These are phyloP conservation scores for Rafetus swinhoei DNA, from an alignment of 2,113 vertebrate genomes.

Conservation along the genomic window DNA sequence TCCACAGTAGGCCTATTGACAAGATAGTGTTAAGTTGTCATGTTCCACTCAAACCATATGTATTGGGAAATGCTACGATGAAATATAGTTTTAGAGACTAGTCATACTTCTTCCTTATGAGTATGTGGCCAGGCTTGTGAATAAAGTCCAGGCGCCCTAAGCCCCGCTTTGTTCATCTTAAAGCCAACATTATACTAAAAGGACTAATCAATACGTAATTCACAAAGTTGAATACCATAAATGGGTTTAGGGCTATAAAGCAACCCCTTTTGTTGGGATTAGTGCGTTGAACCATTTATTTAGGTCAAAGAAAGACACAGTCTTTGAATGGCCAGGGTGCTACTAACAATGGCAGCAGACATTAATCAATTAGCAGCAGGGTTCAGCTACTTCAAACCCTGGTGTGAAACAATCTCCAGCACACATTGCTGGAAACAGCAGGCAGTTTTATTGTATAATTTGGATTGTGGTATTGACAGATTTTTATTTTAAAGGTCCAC, in stretches of 20 bases:
- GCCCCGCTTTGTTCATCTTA: conserved; percentile 76
- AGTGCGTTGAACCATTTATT: conserved; percentile 85
- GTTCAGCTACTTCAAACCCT: conserved; percentile 69
- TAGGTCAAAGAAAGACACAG: conserved; percentile 87
- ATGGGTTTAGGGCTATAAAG: conserved; percentile 78
- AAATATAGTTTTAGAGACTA: neutral
- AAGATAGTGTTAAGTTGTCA: conserved; percentile 6
- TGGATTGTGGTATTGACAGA: conserved; percentile 25
- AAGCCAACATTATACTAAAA: conserved; percentile 82
- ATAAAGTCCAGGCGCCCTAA: conserved; percentile 58
- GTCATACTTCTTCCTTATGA: conserved; percentile 45
- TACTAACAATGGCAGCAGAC: conserved; percentile 75
- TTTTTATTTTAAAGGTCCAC: conserved; percentile 46
- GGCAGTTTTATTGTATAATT: neutral
- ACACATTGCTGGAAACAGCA: neutral
- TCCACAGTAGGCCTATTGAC: neutral
- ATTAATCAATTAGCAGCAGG: conserved; percentile 89
- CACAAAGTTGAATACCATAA: conserved; percentile 85
- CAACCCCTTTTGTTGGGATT: conserved; percentile 82
- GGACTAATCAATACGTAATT: conserved; percentile 92
- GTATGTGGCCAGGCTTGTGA: conserved; percentile 60
- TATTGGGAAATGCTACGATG: neutral
- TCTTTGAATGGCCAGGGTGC: conserved; percentile 76
- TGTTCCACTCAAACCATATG: neutral
- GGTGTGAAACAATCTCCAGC: conserved; percentile 64